Percentiles rank a stretch among this genome's conserved stretches.
phyloP scores from a whole-genome alignment of 2,797 vertebrate genomes.

The Urosaurus nigricauda region DNA sequence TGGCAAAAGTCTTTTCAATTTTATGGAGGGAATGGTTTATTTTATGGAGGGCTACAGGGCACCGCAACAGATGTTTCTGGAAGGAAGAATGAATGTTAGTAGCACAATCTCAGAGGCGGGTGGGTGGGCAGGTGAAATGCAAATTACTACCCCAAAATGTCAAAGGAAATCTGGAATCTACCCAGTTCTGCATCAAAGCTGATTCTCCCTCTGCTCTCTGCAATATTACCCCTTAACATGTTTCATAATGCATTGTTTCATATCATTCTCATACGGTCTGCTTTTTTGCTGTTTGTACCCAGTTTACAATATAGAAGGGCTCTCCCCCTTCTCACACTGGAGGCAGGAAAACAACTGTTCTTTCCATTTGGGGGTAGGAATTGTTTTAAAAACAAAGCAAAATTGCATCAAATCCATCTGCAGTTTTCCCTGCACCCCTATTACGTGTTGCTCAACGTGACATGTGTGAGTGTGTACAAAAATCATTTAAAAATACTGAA shows the following conservation, averaged over 20 bases:
- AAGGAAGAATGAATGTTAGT: background rate
- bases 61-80: background rate
- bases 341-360: background rate
- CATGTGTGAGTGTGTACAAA: background rate
- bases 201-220: background rate
- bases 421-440: background rate
- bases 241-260: background rate
- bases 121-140: too few species aligned
- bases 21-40: background rate
- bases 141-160: background rate
- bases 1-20: background rate
- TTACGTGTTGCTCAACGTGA: background rate
- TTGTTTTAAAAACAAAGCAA: background rate
- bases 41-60: too few species aligned
- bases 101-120: background rate
- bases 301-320: background rate
- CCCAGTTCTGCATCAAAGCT: background rate
- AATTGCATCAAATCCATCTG: background rate
- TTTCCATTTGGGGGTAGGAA: background rate
- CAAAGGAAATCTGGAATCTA: background rate
- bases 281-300: background rate
- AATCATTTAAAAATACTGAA: constrained; percentile 1
- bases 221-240: background rate
- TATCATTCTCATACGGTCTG: background rate
- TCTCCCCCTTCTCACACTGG: too few species aligned